phyloP scores from a whole-genome alignment of 2,113 vertebrate species.

The Tragelaphus scriptus region DNA sequence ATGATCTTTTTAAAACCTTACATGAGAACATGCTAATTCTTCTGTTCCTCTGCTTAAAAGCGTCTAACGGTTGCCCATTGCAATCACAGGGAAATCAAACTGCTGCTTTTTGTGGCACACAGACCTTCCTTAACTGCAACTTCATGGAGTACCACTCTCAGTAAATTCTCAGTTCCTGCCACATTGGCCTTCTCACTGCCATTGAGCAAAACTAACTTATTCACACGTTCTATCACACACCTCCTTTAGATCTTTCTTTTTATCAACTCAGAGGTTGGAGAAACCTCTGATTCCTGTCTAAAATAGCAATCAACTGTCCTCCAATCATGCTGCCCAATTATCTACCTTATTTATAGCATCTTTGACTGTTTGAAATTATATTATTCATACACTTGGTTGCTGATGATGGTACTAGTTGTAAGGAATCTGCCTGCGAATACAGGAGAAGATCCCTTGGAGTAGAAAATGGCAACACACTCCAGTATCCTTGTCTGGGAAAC shows the following conservation, averaged over 20 bases:
- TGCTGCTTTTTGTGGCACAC: not conserved
- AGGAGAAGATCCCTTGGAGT: not conserved
- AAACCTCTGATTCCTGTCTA: not conserved
- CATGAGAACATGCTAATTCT: not conserved
- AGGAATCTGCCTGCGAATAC: not conserved
- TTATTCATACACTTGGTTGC: not conserved
- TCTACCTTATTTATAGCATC: too few species aligned
- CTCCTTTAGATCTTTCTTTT: not conserved
- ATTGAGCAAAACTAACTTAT: not conserved
- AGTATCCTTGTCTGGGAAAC: not conserved
- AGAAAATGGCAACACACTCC: not conserved
- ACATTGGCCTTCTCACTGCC: not conserved
- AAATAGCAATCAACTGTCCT: not conserved
- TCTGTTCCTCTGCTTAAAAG: not conserved
- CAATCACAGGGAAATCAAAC: not conserved
- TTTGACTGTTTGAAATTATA: not conserved
- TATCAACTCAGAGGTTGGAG: not conserved
- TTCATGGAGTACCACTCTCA: not conserved
- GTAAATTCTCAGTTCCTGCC: not conserved
- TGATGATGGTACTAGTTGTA: not conserved
- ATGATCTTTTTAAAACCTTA: conserved; percentile 20
- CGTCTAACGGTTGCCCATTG: not conserved
- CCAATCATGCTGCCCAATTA: too few species aligned
- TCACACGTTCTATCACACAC: not conserved
- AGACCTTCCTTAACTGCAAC: not conserved